Conservation (phyloP, 2,888 invertebrate genomes). For the Drosophila lacicola region DNA sequence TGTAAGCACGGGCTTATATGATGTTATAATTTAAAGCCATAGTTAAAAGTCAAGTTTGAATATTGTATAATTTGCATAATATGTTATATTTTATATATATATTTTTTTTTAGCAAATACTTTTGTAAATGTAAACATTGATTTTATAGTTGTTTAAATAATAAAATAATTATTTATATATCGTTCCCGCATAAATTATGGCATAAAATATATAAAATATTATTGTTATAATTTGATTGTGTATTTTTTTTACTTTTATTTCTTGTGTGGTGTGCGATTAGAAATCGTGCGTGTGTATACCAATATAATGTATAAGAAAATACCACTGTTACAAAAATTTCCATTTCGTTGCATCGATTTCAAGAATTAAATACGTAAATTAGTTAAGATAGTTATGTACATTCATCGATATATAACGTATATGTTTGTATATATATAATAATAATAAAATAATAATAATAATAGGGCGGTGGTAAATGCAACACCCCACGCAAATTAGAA, state of each 20-base stretch:
- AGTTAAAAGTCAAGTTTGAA: neutral
- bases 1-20: neutral
- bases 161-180: constrained; percentile 65
- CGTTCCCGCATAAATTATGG: constrained; percentile 77
- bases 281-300: constrained; percentile 29
- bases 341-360: constrained; percentile 31
- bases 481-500: constrained; percentile 36
- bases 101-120: constrained; percentile 64
- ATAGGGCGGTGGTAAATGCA: constrained; percentile 37
- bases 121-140: constrained; percentile 74
- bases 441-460: constrained; percentile 22
- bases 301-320: constrained; percentile 68
- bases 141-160: constrained; percentile 58
- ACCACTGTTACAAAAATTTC: constrained; percentile 27
- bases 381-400: constrained; percentile 72
- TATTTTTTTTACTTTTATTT: constrained; percentile 16
- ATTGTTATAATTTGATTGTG: constrained; percentile 34
- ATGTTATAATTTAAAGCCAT: neutral
- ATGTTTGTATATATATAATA: constrained; percentile 25
- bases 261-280: constrained; percentile 18
- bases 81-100: constrained; percentile 48
- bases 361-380: constrained; percentile 72
- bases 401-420: constrained; percentile 42
- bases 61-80: constrained; percentile 43
- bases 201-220: constrained; percentile 70